A percentile compares a stretch with the other conserved stretches of the same genome.
phyloP scores from a whole-genome alignment of 1,140 invertebrate genomes.

The Camponotus pennsylvanicus region DNA sequence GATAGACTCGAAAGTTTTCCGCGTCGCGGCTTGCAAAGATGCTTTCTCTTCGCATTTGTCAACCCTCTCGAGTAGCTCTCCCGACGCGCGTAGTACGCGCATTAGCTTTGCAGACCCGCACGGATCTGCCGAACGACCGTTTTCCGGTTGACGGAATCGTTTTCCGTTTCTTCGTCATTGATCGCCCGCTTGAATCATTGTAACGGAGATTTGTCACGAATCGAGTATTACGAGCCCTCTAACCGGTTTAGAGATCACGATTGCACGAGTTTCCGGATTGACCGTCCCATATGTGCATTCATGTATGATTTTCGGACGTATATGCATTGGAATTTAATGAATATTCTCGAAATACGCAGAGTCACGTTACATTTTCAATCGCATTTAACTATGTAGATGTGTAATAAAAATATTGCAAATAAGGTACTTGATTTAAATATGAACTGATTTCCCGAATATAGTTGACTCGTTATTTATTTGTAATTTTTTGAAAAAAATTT shows the following conservation, averaged over 20 bases:
- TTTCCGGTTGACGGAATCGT: slow-evolving; percentile 30
- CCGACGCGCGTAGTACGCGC: not conserved
- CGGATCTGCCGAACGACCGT: slow-evolving; percentile 18
- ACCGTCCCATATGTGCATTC: slow-evolving; percentile 17
- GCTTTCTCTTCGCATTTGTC: slow-evolving; percentile 34
- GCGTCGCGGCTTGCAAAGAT: slow-evolving; percentile 15
- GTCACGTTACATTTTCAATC: not conserved
- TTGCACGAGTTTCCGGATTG: slow-evolving; percentile 23
- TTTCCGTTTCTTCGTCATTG: slow-evolving; percentile 36
- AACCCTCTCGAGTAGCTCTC: not conserved
- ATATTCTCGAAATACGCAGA: not conserved
- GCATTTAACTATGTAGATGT: not conserved
- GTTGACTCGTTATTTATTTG: not conserved
- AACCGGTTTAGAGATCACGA: slow-evolving; percentile 27
- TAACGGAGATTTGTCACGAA: slow-evolving; percentile 44
- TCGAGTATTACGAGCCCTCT: not conserved
- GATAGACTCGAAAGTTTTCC: slow-evolving; percentile 41
- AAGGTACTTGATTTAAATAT: not conserved
- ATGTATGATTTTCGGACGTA: not conserved
- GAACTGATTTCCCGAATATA: not conserved
- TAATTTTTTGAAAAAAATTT: not conserved
- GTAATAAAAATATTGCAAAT: not conserved
- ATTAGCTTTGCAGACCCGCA: slow-evolving; percentile 45
- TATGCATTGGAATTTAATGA: slow-evolving; percentile 7
- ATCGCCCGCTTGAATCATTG: slow-evolving; percentile 32